Conservation (phyloP, 1,140 invertebrate species). For the Himalopsyche phryganea region DNA sequence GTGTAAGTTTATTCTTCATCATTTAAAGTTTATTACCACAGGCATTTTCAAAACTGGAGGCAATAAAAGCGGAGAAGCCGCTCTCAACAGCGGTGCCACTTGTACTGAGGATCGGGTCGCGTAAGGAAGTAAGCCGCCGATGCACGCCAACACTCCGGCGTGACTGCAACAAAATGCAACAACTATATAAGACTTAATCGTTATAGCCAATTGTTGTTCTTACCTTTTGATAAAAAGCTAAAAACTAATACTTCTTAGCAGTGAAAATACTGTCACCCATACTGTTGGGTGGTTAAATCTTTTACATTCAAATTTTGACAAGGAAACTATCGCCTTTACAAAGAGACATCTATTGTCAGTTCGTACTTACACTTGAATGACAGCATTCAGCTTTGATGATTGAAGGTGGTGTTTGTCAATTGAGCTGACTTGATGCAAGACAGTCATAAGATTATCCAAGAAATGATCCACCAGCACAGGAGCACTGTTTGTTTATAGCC, state of each 20-base stretch:
- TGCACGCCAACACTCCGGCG: constrained; percentile 25
- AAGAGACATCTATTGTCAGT: too few species aligned
- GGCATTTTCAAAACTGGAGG: neutral
- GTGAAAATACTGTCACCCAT: too few species aligned
- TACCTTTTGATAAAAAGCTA: too few species aligned
- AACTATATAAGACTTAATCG: too few species aligned
- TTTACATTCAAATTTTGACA: too few species aligned
- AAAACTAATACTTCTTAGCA: too few species aligned
- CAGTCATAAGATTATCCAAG: constrained; percentile 19
- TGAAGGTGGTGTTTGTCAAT: constrained; percentile 11
- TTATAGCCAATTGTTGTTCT: too few species aligned
- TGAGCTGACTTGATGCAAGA: constrained; percentile 11
- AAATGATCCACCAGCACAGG: constrained; percentile 15
- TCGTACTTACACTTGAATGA: constrained; percentile 23
- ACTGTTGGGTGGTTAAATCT: too few species aligned
- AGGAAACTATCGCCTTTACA: too few species aligned
- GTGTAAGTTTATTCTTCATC: too few species aligned
- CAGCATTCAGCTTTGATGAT: constrained; percentile 14
- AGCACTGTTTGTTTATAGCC: constrained; percentile 8
- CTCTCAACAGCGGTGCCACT: constrained; percentile 5
- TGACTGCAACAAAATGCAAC: constrained; percentile 20
- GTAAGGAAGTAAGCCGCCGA: constrained; percentile 19
- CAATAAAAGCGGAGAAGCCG: constrained; percentile 6
- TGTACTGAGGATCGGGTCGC: constrained; percentile 10
- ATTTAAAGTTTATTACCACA: neutral